Conservation (phyloP, 2,797 vertebrate species). For the Crocidura indochinensis region DNA sequence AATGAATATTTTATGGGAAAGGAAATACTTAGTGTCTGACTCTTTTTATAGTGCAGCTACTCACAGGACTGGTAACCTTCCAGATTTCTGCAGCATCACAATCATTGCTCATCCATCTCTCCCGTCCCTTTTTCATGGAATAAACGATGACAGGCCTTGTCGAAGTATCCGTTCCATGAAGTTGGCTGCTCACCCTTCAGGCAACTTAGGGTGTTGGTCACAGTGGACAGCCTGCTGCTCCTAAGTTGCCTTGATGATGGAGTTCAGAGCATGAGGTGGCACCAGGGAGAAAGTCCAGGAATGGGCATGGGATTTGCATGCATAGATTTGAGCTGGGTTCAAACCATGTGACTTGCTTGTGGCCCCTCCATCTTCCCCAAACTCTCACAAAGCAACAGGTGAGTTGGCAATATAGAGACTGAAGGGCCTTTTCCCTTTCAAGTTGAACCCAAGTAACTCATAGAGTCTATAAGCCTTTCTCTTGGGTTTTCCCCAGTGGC, state of each 20-base stretch:
- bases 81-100: conserved; percentile 86
- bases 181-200: neutral
- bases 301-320: too few species aligned
- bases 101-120: conserved; percentile 57
- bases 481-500: neutral
- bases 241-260: neutral
- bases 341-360: too few species aligned
- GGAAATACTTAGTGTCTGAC: conserved; percentile 96
- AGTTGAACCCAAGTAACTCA: neutral
- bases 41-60: conserved; percentile 97
- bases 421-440: neutral
- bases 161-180: neutral
- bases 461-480: neutral
- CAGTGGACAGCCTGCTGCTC: neutral
- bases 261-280: neutral
- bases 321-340: too few species aligned
- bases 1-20: conserved; percentile 99
- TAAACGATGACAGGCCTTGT: neutral
- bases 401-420: neutral
- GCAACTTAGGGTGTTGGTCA: neutral
- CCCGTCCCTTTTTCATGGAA: conserved; percentile 31
- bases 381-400: neutral
- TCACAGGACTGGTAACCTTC: conserved; percentile 91
- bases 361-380: too few species aligned
- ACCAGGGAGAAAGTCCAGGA: too few species aligned